Percentiles rank a stretch among this genome's conserved stretches.
phyloP scores from a whole-genome alignment of 1,140 invertebrate genomes.

The Aphelenchoides besseyi region DNA sequence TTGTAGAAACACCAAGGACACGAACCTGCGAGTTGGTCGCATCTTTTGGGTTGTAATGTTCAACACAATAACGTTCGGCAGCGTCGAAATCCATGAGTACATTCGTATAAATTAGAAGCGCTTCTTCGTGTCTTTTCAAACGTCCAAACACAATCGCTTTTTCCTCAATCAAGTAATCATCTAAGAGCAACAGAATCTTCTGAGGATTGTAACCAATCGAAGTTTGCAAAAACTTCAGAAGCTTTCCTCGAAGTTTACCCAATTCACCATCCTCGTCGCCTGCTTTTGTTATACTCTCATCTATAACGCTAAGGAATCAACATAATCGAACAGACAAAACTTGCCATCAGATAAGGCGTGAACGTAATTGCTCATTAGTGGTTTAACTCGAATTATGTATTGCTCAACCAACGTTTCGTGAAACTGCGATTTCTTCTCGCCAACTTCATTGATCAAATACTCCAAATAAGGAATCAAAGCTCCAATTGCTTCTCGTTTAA shows the following conservation, averaged over 20 bases:
- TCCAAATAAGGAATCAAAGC: slow-evolving; percentile 88
- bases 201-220: slow-evolving; percentile 81
- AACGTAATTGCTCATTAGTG: slow-evolving; percentile 60
- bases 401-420: slow-evolving; percentile 79
- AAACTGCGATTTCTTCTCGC: slow-evolving; percentile 78
- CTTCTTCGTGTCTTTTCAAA: slow-evolving; percentile 81
- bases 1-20: neutral
- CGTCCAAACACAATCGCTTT: slow-evolving; percentile 83
- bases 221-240: slow-evolving; percentile 78
- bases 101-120: slow-evolving; percentile 83
- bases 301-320: slow-evolving; percentile 44
- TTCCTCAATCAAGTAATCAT: slow-evolving; percentile 76
- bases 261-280: slow-evolving; percentile 68
- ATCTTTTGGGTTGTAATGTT: slow-evolving; percentile 41
- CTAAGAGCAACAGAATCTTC: slow-evolving; percentile 67
- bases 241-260: slow-evolving; percentile 72
- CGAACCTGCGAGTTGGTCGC: slow-evolving; percentile 28
- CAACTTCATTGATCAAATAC: slow-evolving; percentile 84
- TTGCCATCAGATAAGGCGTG: slow-evolving; percentile 35
- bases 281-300: slow-evolving; percentile 63
- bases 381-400: slow-evolving; percentile 62
- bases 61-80: slow-evolving; percentile 68
- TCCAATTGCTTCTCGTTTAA: slow-evolving; percentile 75
- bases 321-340: slow-evolving; percentile 37
- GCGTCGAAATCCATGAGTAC: slow-evolving; percentile 74